These are phyloP conservation scores for Panulirus ornatus DNA, from an alignment of 1,140 invertebrate species.

Conservation along the genomic window DNA sequence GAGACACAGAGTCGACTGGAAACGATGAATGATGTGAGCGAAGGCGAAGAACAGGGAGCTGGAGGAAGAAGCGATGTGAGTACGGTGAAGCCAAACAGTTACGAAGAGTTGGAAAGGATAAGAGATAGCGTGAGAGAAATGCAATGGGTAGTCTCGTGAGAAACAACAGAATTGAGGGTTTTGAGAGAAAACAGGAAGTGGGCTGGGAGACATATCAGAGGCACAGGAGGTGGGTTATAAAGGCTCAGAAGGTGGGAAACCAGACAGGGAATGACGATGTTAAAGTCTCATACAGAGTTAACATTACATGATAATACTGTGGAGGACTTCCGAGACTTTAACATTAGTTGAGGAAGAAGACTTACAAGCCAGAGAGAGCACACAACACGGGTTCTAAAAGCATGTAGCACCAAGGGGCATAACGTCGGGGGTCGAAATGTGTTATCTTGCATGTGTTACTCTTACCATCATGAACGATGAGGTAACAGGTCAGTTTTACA, in stretches of 20 bases:
- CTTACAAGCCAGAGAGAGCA: slow-evolving; percentile 30
- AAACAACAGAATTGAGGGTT: too few species aligned
- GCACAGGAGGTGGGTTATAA: too few species aligned
- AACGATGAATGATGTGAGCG: background rate
- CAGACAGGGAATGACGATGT: background rate
- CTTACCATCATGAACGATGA: slow-evolving; percentile 30
- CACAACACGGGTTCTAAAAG: slow-evolving; percentile 53
- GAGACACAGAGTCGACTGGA: background rate
- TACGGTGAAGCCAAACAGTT: slow-evolving; percentile 13
- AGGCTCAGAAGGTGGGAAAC: too few species aligned
- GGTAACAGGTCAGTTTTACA: slow-evolving; percentile 30
- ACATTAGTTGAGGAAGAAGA: background rate
- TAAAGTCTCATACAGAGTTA: background rate
- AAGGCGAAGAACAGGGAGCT: background rate
- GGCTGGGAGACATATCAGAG: too few species aligned
- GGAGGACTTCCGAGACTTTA: background rate
- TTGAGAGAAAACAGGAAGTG: too few species aligned
- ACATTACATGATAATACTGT: slow-evolving; percentile 10
- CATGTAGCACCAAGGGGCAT: slow-evolving; percentile 60
- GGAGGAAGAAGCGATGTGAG: slow-evolving; percentile 17
- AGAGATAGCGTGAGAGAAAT: slow-evolving; percentile 43
- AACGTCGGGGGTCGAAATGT: slow-evolving; percentile 45
- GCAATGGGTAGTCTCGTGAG: too few species aligned
- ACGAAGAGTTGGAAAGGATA: slow-evolving; percentile 23
- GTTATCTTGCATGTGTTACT: slow-evolving; percentile 51